These are phyloP conservation scores for Merops nubicus DNA, from an alignment of 2,113 vertebrate species.

Conservation along the genomic window DNA sequence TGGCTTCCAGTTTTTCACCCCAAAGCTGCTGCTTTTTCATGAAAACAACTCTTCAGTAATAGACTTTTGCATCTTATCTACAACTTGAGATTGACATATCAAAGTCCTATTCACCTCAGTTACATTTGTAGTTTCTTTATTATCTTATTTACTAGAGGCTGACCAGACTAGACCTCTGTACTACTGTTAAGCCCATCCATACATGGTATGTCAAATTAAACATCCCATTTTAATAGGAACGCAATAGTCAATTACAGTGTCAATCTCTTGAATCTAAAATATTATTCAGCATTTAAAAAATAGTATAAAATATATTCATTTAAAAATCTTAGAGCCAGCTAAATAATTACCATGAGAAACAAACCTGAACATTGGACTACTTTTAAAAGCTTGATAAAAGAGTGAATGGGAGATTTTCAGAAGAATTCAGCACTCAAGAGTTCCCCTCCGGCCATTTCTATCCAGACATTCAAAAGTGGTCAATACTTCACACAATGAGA, in stretches of 20 bases:
- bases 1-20: background rate
- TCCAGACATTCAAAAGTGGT: background rate
- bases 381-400: background rate
- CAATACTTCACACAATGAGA: background rate
- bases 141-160: background rate
- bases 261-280: background rate
- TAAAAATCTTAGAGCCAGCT: background rate
- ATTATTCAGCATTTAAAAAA: background rate
- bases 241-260: background rate
- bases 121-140: background rate
- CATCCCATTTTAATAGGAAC: background rate
- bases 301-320: background rate
- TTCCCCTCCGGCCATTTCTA: background rate
- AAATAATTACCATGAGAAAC: no score
- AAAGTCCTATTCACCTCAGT: background rate
- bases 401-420: background rate
- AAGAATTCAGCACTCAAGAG: background rate
- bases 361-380: no score
- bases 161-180: background rate
- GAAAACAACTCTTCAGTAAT: background rate
- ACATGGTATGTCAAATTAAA: background rate
- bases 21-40: background rate
- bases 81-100: background rate
- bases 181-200: background rate
- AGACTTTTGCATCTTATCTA: background rate